Evolutionary conservation across 2,113 vertebrate genomes (phyloP), one percentile per base, ranked within the genome.

Genomic region (Proterorhinus semilunaris): DNA sequence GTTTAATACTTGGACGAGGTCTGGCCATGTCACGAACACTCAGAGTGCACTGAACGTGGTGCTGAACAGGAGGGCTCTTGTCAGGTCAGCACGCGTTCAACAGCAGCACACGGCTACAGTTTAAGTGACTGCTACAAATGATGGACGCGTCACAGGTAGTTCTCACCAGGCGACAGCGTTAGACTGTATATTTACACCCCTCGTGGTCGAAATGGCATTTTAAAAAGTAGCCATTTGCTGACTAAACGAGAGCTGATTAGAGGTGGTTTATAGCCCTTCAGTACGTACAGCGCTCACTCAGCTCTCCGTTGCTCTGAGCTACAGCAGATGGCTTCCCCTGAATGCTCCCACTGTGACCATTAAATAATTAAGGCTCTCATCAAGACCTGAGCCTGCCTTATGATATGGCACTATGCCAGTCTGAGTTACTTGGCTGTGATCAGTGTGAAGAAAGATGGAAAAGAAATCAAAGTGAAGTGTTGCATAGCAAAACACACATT

Each of bases 321-420:
- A 83, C 74, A 74, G 87, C 92, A 93, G 91, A 92, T 93, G 92
- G 91, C 84, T 83, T 87, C 82, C 82, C 87, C 85, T 82, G 68
- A 91, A 84, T 84, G 84, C 89, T 89, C 90, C 90, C 89, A 81
- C 87, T 82, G 90, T 84, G 85, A 79, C 79, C 79, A 92, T 93
- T 93, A 92, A 92, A 93, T 92, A 90, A 92, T 92, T 90, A 91
- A 91, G 88, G 82, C 86, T 87, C 84, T 90, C 90, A 92, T 92
- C 90, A 91, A 91, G 89, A 90, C 83, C 87, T 87, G 81, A 86
- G 82, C 84, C 70, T 74, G 87, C 83, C 87, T 90, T 88, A 73
- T 84, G 81, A 87, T 78, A 80, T 91, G 91, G 89, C 90, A 74
- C 66, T 7, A 7, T 17, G 88, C 88, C 91, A 91, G 78, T 66